Percentiles rank a stretch among this genome's conserved stretches.
phyloP scores from a whole-genome alignment of 2,888 invertebrate species.

The Adelognathus sp. region DNA sequence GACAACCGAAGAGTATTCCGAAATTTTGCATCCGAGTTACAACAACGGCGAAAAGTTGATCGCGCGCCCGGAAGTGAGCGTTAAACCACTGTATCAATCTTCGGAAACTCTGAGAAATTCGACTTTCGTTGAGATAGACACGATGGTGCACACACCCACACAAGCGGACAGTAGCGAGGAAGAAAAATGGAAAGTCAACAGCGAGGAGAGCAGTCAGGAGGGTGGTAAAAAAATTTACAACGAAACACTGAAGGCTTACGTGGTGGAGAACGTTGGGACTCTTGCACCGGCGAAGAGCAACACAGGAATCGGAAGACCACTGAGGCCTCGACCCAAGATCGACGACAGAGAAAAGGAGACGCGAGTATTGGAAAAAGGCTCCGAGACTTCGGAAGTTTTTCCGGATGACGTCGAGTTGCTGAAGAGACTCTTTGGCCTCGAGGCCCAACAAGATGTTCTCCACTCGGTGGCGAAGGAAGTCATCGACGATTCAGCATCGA shows the following conservation, averaged over 20 bases:
- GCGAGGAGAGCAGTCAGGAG: constrained; percentile 45
- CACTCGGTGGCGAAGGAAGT: too few relatives aligned
- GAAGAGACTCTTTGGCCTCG: constrained; percentile 70
- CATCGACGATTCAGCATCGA: not conserved
- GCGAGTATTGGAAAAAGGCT: constrained; percentile 46
- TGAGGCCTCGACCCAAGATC: constrained; percentile 85
- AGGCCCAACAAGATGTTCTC: constrained; percentile 50
- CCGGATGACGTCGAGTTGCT: constrained; percentile 65
- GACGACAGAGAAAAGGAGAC: constrained; percentile 71
- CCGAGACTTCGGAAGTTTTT: constrained; percentile 2
- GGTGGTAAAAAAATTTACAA: constrained; percentile 72
- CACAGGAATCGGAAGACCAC: constrained; percentile 88
- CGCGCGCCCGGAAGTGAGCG: constrained; percentile 7
- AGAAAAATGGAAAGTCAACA: constrained; percentile 44
- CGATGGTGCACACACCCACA: constrained; percentile 55
- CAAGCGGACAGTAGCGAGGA: too few relatives aligned
- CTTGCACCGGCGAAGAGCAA: constrained; percentile 91
- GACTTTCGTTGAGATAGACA: constrained; percentile 73
- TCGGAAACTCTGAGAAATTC: constrained; percentile 73
- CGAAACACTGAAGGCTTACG: constrained; percentile 75
- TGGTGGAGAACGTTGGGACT: constrained; percentile 83
- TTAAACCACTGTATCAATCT: too few relatives aligned
- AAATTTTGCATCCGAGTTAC: constrained; percentile 65
- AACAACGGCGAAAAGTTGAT: constrained; percentile 68
- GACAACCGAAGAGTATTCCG: constrained; percentile 70